These are phyloP conservation scores for Ophiothrix spiculata DNA, from an alignment of 35 echinoderm and acorn worm species.

Conservation along the genomic window DNA sequence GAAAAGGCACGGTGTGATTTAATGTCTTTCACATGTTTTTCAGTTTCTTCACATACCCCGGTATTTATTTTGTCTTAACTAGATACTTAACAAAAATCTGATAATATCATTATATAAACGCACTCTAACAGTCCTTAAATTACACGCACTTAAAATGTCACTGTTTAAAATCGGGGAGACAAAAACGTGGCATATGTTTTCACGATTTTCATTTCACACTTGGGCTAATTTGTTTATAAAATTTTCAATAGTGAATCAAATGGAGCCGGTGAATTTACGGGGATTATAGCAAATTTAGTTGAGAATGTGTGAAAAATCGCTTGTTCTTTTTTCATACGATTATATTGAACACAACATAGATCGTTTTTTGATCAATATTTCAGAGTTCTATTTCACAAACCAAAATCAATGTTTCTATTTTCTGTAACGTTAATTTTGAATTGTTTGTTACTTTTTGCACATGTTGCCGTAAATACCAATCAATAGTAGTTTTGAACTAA, in stretches of 20 bases:
- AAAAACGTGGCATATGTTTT: slow-evolving; percentile 8
- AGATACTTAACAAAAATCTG: background rate
- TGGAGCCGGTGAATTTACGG: background rate
- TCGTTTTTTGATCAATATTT: background rate
- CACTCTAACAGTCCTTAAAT: background rate
- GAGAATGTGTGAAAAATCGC: background rate
- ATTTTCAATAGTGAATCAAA: background rate
- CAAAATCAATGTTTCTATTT: background rate
- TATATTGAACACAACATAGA: no score
- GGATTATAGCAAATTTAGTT: background rate
- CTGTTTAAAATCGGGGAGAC: background rate
- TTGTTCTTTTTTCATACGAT: slow-evolving; percentile 7
- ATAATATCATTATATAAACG: background rate
- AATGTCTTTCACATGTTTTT: slow-evolving; percentile 10
- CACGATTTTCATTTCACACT: background rate
- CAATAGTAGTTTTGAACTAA: no score
- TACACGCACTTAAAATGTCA: slow-evolving; percentile 10
- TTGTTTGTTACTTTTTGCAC: background rate
- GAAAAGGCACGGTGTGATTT: slow-evolving; percentile 9
- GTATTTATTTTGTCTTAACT: background rate
- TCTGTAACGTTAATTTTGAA: background rate
- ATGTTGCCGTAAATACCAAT: background rate
- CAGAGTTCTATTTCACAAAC: background rate
- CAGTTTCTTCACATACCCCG: background rate
- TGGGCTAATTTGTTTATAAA: background rate